Conservation (phyloP, 2,797 vertebrate genomes). For the Siniperca undulata region DNA sequence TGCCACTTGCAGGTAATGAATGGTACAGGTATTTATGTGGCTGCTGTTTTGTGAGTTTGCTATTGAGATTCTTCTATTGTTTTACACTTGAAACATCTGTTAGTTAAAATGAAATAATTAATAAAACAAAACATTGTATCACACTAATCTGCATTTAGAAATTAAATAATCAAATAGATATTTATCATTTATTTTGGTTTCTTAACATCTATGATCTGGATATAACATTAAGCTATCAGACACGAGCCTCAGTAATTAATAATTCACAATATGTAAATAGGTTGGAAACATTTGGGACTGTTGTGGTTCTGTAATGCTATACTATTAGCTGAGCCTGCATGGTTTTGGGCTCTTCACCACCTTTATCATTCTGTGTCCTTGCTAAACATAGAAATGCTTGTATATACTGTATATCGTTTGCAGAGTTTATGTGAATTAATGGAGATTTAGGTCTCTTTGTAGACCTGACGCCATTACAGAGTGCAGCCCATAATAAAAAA, state of each 20-base stretch:
- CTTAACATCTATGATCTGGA: background rate
- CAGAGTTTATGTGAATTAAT: conserved; percentile 71
- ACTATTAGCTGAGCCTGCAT: background rate
- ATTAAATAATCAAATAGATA: background rate
- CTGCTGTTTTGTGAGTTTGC: background rate
- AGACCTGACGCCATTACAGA: conserved; percentile 71
- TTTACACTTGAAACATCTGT: background rate
- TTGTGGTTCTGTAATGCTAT: background rate
- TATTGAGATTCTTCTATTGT: background rate
- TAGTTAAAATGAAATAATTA: background rate
- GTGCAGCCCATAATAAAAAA: conserved; percentile 59
- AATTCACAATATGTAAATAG: conserved; percentile 23
- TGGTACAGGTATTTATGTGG: background rate
- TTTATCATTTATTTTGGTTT: background rate
- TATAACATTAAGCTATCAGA: background rate
- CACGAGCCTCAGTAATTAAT: conserved; percentile 17
- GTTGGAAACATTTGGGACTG: background rate
- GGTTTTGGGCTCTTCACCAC: conserved; percentile 6
- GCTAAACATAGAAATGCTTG: conserved; percentile 9
- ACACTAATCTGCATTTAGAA: background rate
- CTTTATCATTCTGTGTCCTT: conserved; percentile 27
- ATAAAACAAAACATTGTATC: background rate
- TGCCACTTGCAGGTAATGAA: background rate
- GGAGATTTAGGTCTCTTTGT: conserved; percentile 61
- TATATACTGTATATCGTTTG: conserved; percentile 39